phyloP scores from a whole-genome alignment of 2,888 invertebrate species.

The Ommatoiulus sabulosus region DNA sequence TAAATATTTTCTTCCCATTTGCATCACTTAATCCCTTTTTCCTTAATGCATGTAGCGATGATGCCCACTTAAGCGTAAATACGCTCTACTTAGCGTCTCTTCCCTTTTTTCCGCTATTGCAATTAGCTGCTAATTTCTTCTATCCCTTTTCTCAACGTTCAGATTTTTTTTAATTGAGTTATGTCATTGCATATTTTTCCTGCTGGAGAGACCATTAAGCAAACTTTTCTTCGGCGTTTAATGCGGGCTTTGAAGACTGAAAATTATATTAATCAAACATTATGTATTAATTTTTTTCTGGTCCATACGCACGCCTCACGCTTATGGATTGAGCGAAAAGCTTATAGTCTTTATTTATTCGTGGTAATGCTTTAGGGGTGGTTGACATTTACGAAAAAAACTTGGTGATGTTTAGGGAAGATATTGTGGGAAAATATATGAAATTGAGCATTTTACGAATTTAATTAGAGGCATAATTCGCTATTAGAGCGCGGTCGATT shows the following conservation, averaged over 20 bases:
- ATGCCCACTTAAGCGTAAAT: slow-evolving; percentile 43
- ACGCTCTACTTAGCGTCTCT: not conserved
- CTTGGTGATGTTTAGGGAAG: not conserved
- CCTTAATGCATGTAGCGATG: slow-evolving; percentile 30
- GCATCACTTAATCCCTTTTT: slow-evolving; percentile 40
- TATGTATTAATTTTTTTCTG: slow-evolving; percentile 11
- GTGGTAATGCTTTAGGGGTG: not conserved
- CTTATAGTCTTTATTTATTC: slow-evolving; percentile 23
- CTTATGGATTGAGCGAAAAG: not conserved
- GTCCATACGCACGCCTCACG: not conserved
- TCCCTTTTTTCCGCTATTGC: slow-evolving; percentile 45
- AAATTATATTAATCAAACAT: slow-evolving; percentile 36
- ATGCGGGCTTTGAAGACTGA: not conserved
- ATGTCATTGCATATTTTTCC: slow-evolving; percentile 10
- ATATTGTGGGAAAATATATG: no score
- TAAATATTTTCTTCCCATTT: slow-evolving; percentile 43
- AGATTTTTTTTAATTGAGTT: slow-evolving; percentile 42
- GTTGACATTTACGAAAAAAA: not conserved
- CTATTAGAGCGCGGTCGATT: not conserved
- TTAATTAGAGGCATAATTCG: not conserved
- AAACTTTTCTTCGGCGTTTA: not conserved
- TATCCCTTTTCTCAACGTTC: not conserved
- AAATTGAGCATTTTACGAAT: not conserved
- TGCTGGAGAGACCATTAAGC: not conserved
- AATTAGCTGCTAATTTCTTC: slow-evolving; percentile 53